Percentiles rank a stretch among this genome's conserved stretches.
phyloP scores from a whole-genome alignment of 2,888 invertebrate species.

The Chrysodeixis includens region DNA sequence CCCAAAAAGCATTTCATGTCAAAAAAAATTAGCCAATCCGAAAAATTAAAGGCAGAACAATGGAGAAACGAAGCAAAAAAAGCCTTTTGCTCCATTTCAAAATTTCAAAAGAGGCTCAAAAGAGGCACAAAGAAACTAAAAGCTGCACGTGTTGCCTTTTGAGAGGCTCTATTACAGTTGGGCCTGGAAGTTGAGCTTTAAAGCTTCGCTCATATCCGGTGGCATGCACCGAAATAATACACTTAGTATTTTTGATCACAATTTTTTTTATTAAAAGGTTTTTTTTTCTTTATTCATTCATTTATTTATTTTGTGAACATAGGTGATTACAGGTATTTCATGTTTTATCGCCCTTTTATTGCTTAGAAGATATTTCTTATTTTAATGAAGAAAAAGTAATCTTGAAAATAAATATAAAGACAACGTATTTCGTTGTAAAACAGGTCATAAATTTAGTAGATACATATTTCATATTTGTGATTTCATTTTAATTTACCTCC shows the following conservation, averaged over 20 bases:
- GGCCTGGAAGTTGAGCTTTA: constrained; percentile 67
- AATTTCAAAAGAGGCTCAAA: constrained; percentile 67
- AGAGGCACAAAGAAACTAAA: constrained; percentile 72
- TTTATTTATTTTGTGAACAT: too few species aligned
- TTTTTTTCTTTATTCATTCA: too few species aligned
- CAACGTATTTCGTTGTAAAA: too few species aligned
- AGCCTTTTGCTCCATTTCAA: constrained; percentile 45
- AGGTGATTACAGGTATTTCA: too few species aligned
- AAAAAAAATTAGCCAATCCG: constrained; percentile 3
- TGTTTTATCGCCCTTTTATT: too few species aligned
- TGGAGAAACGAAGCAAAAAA: constrained; percentile 29
- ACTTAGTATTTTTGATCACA: constrained; percentile 57
- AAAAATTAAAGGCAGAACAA: constrained; percentile 30
- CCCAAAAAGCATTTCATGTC: constrained; percentile 7
- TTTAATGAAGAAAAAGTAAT: too few species aligned
- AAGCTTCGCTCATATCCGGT: constrained; percentile 73
- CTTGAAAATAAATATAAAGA: too few species aligned
- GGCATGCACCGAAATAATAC: constrained; percentile 67
- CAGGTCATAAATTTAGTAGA: too few species aligned
- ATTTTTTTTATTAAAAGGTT: constrained; percentile 45
- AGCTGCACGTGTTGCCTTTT: constrained; percentile 74
- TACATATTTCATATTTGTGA: too few species aligned
- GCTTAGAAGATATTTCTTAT: too few species aligned
- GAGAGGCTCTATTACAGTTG: constrained; percentile 58
- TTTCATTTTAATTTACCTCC: too few species aligned